Conservation (phyloP, 2,113 vertebrate genomes). For the Hystrix cristata region DNA sequence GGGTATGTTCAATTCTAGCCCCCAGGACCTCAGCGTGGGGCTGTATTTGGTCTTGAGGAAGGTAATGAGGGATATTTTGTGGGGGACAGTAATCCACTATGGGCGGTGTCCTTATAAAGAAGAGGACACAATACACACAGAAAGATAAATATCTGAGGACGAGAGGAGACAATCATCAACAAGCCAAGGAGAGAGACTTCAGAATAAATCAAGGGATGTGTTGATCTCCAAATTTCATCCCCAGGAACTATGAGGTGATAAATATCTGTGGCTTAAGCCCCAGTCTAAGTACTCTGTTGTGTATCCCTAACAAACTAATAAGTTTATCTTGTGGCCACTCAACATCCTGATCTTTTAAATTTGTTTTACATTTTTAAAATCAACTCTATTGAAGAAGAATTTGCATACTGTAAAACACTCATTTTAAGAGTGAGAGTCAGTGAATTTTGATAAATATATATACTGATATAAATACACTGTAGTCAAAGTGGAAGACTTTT, state of each 20-base stretch:
- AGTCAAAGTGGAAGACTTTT: neutral
- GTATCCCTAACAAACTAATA: neutral
- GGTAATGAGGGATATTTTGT: neutral
- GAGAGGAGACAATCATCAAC: neutral
- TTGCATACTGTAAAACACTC: neutral
- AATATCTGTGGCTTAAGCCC: neutral
- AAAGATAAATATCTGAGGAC: neutral
- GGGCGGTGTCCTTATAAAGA: neutral
- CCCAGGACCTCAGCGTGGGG: neutral
- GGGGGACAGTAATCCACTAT: neutral
- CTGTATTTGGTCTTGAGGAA: neutral
- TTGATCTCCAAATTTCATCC: neutral
- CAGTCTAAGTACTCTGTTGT: neutral
- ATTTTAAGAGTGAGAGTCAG: neutral
- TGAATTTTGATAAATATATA: neutral
- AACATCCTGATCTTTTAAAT: neutral
- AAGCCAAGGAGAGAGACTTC: neutral
- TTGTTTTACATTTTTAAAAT: conserved; percentile 18
- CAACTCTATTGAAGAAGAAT: conserved; percentile 21
- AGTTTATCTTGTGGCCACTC: neutral
- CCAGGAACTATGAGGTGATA: neutral
- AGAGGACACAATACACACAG: neutral
- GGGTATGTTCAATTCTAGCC: neutral
- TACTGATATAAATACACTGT: neutral
- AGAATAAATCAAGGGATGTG: neutral